Evolutionary conservation across 2,888 invertebrate genomes (phyloP).

Genomic region (Drosophila villosipedis): DNA sequence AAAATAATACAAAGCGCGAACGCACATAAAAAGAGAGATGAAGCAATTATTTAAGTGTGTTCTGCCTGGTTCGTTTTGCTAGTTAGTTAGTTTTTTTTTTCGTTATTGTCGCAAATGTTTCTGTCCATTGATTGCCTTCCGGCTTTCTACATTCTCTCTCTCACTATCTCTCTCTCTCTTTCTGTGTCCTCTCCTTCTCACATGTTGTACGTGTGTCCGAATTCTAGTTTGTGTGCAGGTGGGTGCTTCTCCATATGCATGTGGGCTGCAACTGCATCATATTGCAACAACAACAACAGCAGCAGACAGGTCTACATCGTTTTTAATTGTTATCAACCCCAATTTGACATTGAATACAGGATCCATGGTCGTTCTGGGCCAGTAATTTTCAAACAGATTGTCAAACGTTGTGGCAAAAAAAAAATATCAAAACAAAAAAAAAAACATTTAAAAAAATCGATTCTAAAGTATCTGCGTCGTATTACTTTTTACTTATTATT

Average conservation of each 20-base stretch:
- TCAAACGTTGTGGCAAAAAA: neutral
- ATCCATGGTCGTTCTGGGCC: slow-evolving; percentile 8
- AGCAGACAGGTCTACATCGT: slow-evolving; percentile 9
- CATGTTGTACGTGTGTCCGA: neutral
- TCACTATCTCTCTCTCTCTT: neutral
- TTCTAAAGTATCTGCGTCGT: slow-evolving; percentile 12
- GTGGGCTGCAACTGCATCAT: slow-evolving; percentile 24
- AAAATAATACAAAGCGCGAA: slow-evolving; percentile 22
- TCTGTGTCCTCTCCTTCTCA: too few relatives aligned
- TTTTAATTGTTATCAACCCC: slow-evolving; percentile 41
- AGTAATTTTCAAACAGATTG: slow-evolving; percentile 1
- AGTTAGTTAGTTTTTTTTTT: neutral
- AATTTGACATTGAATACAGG: slow-evolving; percentile 48
- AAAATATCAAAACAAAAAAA: neutral
- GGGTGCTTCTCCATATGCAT: slow-evolving; percentile 5
- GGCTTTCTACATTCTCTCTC: slow-evolving; percentile 25
- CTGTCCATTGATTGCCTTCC: slow-evolving; percentile 60
- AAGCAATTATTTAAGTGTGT: slow-evolving; percentile 65
- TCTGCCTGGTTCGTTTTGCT: slow-evolving; percentile 19
- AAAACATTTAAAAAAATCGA: neutral
- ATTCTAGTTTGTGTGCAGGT: slow-evolving; percentile 11
- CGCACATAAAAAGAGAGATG: slow-evolving; percentile 29
- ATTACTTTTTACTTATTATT: slow-evolving; percentile 55
- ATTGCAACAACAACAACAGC: neutral
- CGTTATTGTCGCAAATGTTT: slow-evolving; percentile 32